Conservation (phyloP, 2,113 vertebrate species). For the Ctenodactylus gundi region DNA sequence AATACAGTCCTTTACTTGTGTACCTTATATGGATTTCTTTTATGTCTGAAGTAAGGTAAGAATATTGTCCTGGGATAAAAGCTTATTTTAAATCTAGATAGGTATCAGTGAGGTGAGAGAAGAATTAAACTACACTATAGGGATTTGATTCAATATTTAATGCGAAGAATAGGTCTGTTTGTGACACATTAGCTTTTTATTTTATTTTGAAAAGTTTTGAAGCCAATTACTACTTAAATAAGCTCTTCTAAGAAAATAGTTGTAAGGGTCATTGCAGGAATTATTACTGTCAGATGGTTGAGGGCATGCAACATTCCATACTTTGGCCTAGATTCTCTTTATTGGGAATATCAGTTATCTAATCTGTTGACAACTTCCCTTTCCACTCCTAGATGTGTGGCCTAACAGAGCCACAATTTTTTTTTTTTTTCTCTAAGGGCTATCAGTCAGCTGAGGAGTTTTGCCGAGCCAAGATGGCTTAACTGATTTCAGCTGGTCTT, state of each 20-base stretch:
- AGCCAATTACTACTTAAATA: conserved; percentile 2
- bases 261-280: neutral
- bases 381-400: neutral
- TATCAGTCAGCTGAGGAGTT: neutral
- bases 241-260: neutral
- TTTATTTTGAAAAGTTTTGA: conserved; percentile 3
- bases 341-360: neutral
- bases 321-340: neutral
- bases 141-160: neutral
- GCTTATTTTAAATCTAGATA: neutral
- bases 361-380: neutral
- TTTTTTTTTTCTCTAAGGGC: neutral
- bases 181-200: conserved; percentile 6
- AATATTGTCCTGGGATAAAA: neutral
- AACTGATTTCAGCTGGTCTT: neutral
- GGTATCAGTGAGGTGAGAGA: neutral
- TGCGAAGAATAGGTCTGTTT: neutral
- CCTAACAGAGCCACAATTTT: neutral
- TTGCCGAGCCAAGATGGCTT: neutral
- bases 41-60: neutral
- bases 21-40: neutral
- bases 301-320: neutral
- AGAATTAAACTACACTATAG: neutral
- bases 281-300: neutral
- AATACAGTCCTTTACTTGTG: neutral